Evolutionary conservation across 35 echinoderm and acorn worm genomes (phyloP).

Genomic region (Heliocidaris erythrogramma): DNA sequence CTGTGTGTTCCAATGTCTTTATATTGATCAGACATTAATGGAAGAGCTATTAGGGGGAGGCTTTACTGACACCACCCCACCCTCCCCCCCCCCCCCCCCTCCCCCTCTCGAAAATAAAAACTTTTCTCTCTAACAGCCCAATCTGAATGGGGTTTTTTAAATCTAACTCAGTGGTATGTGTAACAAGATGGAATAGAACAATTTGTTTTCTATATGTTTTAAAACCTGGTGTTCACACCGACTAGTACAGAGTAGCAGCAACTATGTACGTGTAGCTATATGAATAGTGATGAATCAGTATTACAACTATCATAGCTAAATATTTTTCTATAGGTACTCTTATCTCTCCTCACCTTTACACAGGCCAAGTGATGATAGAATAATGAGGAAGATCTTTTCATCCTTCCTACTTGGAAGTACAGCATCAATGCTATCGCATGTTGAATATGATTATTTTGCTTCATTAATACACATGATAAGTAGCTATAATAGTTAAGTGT

Average conservation of each 20-base stretch:
- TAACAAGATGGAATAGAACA: neutral
- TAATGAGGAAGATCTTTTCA: neutral
- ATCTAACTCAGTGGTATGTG: neutral
- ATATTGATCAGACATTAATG: neutral
- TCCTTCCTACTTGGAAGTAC: neutral
- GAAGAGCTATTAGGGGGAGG: too few species aligned
- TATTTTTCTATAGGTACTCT: neutral
- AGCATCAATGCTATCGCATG: neutral
- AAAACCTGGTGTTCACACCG: neutral
- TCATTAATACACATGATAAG: neutral
- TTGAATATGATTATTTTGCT: too few species aligned
- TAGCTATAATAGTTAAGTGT: neutral
- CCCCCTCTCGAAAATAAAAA: neutral
- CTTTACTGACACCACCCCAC: neutral
- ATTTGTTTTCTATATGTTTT: neutral
- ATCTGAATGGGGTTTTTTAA: neutral
- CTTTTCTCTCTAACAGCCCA: neutral
- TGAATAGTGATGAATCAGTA: neutral
- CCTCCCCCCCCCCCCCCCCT: neutral
- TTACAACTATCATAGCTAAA: neutral
- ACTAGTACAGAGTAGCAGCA: neutral
- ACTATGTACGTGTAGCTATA: neutral
- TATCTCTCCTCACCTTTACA: neutral
- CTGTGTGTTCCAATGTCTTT: too few species aligned
- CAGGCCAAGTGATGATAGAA: neutral